These are phyloP conservation scores for Epinotia ramella DNA, from an alignment of 2,888 invertebrate species.

Conservation along the genomic window DNA sequence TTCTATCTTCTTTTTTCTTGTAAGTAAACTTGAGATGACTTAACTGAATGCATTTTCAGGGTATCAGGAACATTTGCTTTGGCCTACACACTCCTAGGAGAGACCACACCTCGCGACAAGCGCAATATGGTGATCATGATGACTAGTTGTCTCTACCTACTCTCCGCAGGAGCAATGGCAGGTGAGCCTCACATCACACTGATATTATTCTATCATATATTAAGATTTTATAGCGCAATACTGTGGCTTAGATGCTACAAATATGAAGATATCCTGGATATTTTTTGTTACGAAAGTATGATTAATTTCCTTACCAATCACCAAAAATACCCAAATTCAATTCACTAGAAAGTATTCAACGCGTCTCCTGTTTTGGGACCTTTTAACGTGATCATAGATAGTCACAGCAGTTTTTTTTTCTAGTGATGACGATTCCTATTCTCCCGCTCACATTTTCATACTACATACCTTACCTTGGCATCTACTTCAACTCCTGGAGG, in stretches of 20 bases:
- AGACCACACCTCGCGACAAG: constrained; percentile 63
- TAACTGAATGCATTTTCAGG: constrained; percentile 53
- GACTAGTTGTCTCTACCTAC: constrained; percentile 63
- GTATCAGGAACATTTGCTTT: constrained; percentile 71
- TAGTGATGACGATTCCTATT: constrained; percentile 88
- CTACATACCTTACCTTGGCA: constrained; percentile 71
- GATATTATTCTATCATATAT: too few species aligned
- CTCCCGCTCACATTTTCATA: constrained; percentile 84
- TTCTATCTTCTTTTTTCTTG: too few species aligned
- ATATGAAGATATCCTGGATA: neutral
- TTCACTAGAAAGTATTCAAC: neutral
- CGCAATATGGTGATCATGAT: constrained; percentile 63
- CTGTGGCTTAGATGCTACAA: neutral
- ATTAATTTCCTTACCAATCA: neutral
- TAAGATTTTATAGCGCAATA: too few species aligned
- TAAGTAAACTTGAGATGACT: neutral
- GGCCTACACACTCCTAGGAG: constrained; percentile 68
- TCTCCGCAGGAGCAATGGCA: constrained; percentile 68
- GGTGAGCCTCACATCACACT: constrained; percentile 56
- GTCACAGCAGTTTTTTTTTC: constrained; percentile 11
- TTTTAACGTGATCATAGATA: too few species aligned
- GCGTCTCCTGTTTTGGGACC: neutral
- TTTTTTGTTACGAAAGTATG: too few species aligned
- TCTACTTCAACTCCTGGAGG: constrained; percentile 90
- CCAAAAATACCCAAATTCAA: too few species aligned